These are phyloP conservation scores for Hydrolagus colliei DNA, from an alignment of 2,797 vertebrate species.

Conservation along the genomic window DNA sequence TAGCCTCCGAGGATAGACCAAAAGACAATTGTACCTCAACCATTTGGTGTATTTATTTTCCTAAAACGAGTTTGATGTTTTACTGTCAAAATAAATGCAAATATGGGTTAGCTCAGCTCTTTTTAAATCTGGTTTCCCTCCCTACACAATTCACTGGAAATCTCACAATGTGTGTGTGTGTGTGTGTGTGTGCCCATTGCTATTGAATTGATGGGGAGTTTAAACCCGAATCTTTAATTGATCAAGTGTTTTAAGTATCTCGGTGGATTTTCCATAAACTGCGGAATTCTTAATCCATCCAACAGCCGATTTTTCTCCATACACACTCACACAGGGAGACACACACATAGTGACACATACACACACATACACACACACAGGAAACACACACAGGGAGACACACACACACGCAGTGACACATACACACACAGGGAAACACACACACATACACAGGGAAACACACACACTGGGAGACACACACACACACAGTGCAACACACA, in stretches of 20 bases:
- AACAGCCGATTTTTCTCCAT: background rate
- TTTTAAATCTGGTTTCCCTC: background rate
- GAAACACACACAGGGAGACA: no score
- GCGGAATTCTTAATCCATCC: conserved; percentile 15
- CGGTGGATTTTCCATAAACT: conserved; percentile 27
- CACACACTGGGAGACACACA: background rate
- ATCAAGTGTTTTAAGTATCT: conserved; percentile 29
- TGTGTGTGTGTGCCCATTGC: background rate
- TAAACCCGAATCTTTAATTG: conserved; percentile 28
- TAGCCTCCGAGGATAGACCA: no score
- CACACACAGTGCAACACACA: background rate
- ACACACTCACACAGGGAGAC: background rate
- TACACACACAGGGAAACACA: background rate
- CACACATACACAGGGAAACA: no score
- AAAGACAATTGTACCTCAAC: no score
- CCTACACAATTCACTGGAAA: conserved; percentile 17
- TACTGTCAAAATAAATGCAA: no score
- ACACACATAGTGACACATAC: no score
- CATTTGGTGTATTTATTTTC: no score
- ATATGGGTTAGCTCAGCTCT: no score
- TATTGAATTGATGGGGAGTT: conserved; percentile 11
- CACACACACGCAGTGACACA: no score
- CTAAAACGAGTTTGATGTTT: no score
- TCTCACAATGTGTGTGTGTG: conserved; percentile 3
- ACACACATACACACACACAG: background rate